These are phyloP conservation scores for Chaetophractus vellerosus DNA, from an alignment of 2,797 vertebrate species.

Conservation along the genomic window DNA sequence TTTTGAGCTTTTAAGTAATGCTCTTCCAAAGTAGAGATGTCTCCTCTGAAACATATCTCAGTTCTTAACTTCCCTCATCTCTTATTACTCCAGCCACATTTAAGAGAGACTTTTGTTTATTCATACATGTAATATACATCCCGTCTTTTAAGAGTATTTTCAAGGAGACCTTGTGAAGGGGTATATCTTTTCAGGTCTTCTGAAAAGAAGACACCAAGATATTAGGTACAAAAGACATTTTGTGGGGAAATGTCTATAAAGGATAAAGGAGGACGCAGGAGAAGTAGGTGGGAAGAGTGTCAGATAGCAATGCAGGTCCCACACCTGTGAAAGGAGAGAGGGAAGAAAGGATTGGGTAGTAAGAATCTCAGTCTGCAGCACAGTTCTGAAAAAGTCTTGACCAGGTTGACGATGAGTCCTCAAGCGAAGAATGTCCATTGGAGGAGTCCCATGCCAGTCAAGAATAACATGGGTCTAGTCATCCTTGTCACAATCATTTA, in stretches of 20 bases:
- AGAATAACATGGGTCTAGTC: no score
- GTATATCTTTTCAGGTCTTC: not conserved
- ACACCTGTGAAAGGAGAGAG: not conserved
- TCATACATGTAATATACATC: not conserved
- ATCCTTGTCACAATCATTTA: no score
- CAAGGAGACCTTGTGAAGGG: not conserved
- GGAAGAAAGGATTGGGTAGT: not conserved
- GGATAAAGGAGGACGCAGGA: not conserved
- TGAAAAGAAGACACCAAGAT: not conserved
- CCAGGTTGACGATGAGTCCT: not conserved
- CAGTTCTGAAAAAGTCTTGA: not conserved
- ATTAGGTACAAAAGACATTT: not conserved
- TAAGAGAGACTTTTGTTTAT: conserved; percentile 37
- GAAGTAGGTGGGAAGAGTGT: not conserved
- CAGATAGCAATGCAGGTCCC: no score
- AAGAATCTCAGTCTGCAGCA: not conserved
- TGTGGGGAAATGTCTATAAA: not conserved
- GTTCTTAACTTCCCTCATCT: not conserved
- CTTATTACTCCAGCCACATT: not conserved
- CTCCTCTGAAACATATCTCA: conserved; percentile 12
- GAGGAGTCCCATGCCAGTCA: no score
- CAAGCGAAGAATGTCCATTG: not conserved
- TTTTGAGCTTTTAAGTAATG: not conserved
- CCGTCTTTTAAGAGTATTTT: conserved; percentile 41
- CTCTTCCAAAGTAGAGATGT: not conserved